Conservation (phyloP, 2,888 invertebrate species). For the Orthosia gothica region DNA sequence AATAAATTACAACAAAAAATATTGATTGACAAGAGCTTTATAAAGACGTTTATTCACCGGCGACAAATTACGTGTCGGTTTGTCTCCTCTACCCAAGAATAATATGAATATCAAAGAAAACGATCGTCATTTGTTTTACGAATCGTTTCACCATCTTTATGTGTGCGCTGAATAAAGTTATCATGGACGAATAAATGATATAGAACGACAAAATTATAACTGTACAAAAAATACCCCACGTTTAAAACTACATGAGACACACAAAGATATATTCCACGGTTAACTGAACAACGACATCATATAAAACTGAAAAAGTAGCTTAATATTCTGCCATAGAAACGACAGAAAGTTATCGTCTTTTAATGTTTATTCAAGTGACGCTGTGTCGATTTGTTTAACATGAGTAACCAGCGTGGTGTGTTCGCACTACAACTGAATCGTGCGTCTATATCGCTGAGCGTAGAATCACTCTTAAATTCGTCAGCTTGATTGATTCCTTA, state of each 20-base stretch:
- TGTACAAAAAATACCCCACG: background rate
- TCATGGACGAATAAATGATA: conserved; percentile 5
- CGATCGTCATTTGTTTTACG: conserved; percentile 10
- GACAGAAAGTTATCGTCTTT: background rate
- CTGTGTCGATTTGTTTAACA: no score
- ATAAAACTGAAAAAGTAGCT: background rate
- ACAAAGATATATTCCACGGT: background rate
- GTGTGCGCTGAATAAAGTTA: conserved; percentile 4
- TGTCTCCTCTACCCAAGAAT: no score
- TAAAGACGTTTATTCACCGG: conserved; percentile 14
- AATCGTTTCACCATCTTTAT: conserved; percentile 6
- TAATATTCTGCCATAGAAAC: background rate
- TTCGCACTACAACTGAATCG: background rate
- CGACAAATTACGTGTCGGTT: conserved; percentile 3
- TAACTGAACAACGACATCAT: background rate
- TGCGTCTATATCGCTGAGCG: background rate
- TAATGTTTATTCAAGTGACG: background rate
- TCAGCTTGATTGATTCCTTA: conserved; percentile 60
- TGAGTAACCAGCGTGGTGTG: background rate
- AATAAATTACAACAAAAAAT: conserved; percentile 31
- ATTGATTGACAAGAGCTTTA: conserved; percentile 29
- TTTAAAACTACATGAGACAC: background rate
- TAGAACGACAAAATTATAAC: background rate
- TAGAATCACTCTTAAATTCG: conserved; percentile 15
- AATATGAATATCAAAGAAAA: conserved; percentile 1